Base-by-base conservation (phyloP, 1,140 invertebrate genomes). In the Adoxophyes honmai region DNA sequence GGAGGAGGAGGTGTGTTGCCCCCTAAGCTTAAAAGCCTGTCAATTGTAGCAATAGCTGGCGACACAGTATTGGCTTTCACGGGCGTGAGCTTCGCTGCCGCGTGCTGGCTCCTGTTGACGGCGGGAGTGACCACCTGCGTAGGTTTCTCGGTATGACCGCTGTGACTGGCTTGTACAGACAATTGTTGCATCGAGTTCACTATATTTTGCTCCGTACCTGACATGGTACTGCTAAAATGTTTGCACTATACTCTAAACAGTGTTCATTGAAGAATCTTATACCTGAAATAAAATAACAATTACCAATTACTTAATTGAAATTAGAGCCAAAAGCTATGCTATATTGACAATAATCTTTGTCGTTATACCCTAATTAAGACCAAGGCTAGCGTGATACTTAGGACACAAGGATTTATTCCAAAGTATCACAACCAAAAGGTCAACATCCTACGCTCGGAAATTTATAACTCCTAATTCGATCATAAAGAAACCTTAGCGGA, bases 121-220 rank as follows among this genome's bases (percentile, higher is more conserved):
- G 86, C 86, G 64, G 86, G 86, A 11, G 79, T 83, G 18, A 88
- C 86, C 53, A 88, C 83, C 76, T 87, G 86, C 54, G 86, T 88
- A 14, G 86, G 86, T 75, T 88, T 88, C 55, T 88, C 86, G 59
- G 76, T 82, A 59, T 70, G 75, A 60, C 80, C 81, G 83, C 86
- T 88, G 55, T 76, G 81, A 55, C 73, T 76, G 64, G 83, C 75
- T 76, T 86, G 83, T 59, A 88, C 74, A 62, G 86, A 86, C 68
- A 88, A 78, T 72, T 88, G 86, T 78, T 88, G 86, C 77, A 88
- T 75, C 59, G 83, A 86, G 75, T 86, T 86, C 62, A 85, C 74
- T 72, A 88, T 79, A 75, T 84, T 84, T 65, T 87, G 83, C 82
- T 88, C 86, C 68, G 83, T 82, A 86, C 83, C 80, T 73, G 86